Conservation (phyloP, 2,888 invertebrate genomes). For the Sturmia bella region DNA sequence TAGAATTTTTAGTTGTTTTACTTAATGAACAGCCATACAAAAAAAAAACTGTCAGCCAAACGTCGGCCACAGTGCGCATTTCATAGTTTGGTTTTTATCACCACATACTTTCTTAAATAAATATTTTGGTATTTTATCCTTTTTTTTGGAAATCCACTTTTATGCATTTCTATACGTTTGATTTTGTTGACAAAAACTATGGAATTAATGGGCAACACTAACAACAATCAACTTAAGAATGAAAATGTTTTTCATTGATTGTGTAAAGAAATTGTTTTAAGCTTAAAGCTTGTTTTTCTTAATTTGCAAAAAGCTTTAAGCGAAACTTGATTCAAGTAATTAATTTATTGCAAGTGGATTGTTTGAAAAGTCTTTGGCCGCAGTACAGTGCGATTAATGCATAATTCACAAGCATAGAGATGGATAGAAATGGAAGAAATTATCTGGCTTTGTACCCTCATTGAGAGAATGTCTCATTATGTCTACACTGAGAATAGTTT, state of each 20-base stretch:
- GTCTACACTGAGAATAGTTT: too few species aligned
- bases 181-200: slow-evolving; percentile 15
- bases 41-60: slow-evolving; percentile 1
- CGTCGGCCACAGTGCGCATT: slow-evolving; percentile 29
- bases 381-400: too few species aligned
- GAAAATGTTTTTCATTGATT: slow-evolving; percentile 37
- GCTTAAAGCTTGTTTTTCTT: slow-evolving; percentile 8
- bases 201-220: slow-evolving; percentile 9
- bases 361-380: neutral
- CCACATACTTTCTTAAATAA: slow-evolving; percentile 1
- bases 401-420: too few species aligned
- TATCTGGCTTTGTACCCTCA: too few species aligned
- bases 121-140: slow-evolving; percentile 18
- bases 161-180: slow-evolving; percentile 33
- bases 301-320: slow-evolving; percentile 17
- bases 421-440: too few species aligned
- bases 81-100: slow-evolving; percentile 25
- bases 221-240: slow-evolving; percentile 19
- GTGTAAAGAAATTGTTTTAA: neutral
- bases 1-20: slow-evolving; percentile 6
- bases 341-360: neutral
- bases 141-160: slow-evolving; percentile 32
- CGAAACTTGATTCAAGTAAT: slow-evolving; percentile 5
- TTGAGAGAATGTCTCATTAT: too few species aligned
- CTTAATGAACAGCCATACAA: slow-evolving; percentile 31